Evolutionary conservation across 2,888 invertebrate genomes (phyloP).

Genomic region (Epistrophe eligans): DNA sequence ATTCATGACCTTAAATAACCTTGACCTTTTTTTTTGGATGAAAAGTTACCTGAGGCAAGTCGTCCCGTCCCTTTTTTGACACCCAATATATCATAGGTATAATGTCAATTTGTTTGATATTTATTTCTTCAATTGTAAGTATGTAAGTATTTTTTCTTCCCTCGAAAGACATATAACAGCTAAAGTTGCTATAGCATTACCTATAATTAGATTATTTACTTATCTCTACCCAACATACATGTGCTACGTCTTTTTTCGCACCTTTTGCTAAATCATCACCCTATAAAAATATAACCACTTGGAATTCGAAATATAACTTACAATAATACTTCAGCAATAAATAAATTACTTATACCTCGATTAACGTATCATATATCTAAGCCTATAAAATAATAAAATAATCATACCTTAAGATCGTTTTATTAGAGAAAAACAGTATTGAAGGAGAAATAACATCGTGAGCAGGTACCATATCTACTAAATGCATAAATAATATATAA

Average conservation of each 20-base stretch:
- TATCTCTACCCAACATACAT: neutral
- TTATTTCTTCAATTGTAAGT: too few relatives aligned
- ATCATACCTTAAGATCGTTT: constrained; percentile 17
- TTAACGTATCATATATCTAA: neutral
- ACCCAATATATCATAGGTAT: too few relatives aligned
- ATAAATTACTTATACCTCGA: neutral
- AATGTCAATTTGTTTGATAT: too few relatives aligned
- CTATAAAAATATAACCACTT: neutral
- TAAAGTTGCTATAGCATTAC: too few relatives aligned
- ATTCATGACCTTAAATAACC: too few relatives aligned
- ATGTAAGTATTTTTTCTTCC: too few relatives aligned
- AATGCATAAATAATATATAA: constrained; percentile 2
- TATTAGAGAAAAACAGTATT: neutral
- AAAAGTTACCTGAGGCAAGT: too few relatives aligned
- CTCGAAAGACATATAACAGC: too few relatives aligned
- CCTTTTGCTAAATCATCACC: neutral
- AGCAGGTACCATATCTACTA: neutral
- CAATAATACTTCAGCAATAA: neutral
- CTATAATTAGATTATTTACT: neutral
- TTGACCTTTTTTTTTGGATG: too few relatives aligned
- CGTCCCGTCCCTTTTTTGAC: too few relatives aligned
- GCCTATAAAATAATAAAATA: constrained; percentile 16
- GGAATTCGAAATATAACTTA: neutral
- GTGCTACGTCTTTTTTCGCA: neutral
- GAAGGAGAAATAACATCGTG: neutral